phyloP scores from a whole-genome alignment of 2,113 vertebrate genomes.

The Baryphthengus martii region DNA sequence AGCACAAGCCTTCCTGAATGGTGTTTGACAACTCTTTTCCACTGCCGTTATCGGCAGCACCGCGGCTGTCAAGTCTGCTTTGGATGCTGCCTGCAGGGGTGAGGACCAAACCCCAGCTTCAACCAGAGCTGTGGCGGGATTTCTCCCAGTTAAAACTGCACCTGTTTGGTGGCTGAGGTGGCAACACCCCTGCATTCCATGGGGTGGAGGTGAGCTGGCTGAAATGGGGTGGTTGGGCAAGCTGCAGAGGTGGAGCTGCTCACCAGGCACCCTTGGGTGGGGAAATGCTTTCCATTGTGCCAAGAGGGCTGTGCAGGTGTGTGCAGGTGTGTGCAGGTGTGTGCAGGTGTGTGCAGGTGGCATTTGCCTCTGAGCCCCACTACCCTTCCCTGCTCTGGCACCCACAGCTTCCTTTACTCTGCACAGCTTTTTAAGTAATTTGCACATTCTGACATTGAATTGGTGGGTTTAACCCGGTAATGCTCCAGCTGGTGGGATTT shows the following conservation, averaged over 20 bases:
- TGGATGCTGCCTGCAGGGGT: not conserved
- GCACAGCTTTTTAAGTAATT: not conserved
- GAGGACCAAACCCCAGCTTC: not conserved
- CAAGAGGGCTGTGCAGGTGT: not conserved
- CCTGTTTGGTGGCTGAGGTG: accelerated
- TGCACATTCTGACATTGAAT: not conserved
- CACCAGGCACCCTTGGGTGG: accelerated
- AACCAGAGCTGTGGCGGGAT: accelerated
- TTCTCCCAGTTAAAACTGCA: accelerated
- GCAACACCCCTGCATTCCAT: accelerated
- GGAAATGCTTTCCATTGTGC: not conserved
- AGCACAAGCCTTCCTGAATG: not conserved
- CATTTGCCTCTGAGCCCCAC: not conserved
- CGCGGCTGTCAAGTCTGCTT: not conserved
- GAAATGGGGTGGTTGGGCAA: not conserved
- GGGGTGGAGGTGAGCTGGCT: not conserved
- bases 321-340: not conserved
- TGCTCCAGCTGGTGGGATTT: not conserved
- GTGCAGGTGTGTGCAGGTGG: not conserved
- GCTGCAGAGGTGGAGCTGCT: not conserved
- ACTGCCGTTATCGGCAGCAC: not conserved
- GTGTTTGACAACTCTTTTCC: conserved; percentile 12
- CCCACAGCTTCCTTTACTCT: not conserved
- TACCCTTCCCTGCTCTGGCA: not conserved
- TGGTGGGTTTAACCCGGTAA: not conserved